A percentile compares a stretch with the other conserved stretches of the same genome.
These are phyloP conservation scores for Chamaetylas fuelleborni DNA, from an alignment of 2,113 vertebrate genomes.

Conservation along the genomic window DNA sequence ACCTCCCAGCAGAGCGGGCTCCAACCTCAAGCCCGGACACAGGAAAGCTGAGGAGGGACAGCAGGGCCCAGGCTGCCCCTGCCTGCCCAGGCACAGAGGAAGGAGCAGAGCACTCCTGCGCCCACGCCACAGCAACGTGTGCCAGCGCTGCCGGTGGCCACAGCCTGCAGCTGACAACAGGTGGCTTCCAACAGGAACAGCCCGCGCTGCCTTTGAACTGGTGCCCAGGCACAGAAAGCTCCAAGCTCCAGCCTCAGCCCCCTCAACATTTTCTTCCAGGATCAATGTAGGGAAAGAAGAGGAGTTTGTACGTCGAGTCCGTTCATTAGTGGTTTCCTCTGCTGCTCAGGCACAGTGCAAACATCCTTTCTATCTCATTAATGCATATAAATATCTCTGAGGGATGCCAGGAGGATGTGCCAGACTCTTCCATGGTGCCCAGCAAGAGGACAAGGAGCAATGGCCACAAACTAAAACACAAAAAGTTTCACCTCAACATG, in stretches of 20 bases:
- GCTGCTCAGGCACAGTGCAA: neutral
- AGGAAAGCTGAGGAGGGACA: neutral
- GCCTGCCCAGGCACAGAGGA: neutral
- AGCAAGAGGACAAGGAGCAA: neutral
- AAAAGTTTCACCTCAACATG: neutral
- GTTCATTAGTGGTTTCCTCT: neutral
- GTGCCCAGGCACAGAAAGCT: neutral
- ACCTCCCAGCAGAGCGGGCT: neutral
- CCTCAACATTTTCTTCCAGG: neutral
- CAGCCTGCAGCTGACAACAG: constrained; percentile 9
- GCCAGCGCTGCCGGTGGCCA: constrained; percentile 22
- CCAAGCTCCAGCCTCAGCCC: constrained; percentile 12
- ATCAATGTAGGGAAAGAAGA: neutral
- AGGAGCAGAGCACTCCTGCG: neutral
- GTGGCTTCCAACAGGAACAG: constrained; percentile 27
- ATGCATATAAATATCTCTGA: neutral
- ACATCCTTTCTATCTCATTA: neutral
- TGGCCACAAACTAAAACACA: neutral
- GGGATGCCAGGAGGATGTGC: neutral
- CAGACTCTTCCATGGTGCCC: neutral
- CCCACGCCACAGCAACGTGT: neutral
- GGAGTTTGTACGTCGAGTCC: rapidly evolving
- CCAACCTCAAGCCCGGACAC: neutral
- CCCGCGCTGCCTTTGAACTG: neutral
- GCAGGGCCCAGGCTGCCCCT: neutral